These are phyloP conservation scores for Eulemur coronatus DNA, from an alignment of 2,797 vertebrate species.

Conservation along the genomic window DNA sequence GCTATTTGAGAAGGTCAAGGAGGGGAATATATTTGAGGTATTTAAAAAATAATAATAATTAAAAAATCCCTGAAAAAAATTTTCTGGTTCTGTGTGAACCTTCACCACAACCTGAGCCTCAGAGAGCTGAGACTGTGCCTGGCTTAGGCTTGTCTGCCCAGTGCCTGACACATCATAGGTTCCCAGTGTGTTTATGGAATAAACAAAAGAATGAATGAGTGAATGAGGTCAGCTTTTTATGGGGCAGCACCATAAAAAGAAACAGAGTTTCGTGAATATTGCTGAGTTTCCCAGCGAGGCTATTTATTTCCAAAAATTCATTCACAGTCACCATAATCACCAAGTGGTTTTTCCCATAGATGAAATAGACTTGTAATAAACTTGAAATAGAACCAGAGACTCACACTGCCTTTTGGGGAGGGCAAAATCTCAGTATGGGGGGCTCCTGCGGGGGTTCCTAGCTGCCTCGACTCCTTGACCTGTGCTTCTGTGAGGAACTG, in stretches of 20 bases:
- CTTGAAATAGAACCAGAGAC: not conserved
- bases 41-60: not conserved
- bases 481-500: not conserved
- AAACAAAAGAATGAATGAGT: not conserved
- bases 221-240: not conserved
- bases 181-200: not conserved
- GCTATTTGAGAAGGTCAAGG: not conserved
- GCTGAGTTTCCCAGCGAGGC: not conserved
- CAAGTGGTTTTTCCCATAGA: not conserved
- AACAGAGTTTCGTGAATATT: not conserved
- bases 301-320: not conserved
- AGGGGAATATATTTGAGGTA: not conserved
- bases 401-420: not conserved
- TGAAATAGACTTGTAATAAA: not conserved
- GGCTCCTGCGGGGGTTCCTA: not conserved
- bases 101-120: not conserved
- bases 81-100: not conserved
- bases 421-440: not conserved
- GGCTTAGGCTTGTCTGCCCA: not conserved
- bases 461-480: not conserved
- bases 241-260: not conserved
- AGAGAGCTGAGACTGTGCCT: not conserved
- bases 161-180: not conserved
- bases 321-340: not conserved
- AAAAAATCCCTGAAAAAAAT: not conserved